These are phyloP conservation scores for Triops longicaudatus DNA, from an alignment of 1,140 invertebrate genomes.

Conservation along the genomic window DNA sequence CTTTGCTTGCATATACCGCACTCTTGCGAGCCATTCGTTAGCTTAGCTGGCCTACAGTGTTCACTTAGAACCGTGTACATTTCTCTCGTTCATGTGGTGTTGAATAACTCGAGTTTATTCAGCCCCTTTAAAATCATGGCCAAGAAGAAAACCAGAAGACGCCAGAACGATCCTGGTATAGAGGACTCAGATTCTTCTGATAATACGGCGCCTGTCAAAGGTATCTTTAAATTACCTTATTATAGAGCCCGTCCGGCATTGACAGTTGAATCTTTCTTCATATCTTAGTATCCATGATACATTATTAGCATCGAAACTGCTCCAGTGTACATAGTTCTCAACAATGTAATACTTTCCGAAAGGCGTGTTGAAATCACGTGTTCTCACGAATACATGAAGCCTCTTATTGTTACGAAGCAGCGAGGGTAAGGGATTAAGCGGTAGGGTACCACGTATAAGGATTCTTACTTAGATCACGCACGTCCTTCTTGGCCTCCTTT, in stretches of 20 bases:
- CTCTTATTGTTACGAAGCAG: not conserved
- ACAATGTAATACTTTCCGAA: not conserved
- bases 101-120: too few relatives aligned
- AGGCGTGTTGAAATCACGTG: not conserved
- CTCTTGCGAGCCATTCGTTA: too few relatives aligned
- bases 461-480: not conserved
- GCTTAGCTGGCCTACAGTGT: too few relatives aligned
- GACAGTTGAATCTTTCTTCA: not conserved
- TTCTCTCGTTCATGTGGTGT: too few relatives aligned
- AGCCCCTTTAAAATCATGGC: not conserved
- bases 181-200: conserved; percentile 1
- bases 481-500: not conserved
- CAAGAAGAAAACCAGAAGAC: conserved; percentile 20
- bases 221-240: not conserved
- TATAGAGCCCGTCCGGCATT: too few relatives aligned
- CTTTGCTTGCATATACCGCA: too few relatives aligned
- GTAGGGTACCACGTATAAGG: not conserved
- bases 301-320: too few relatives aligned
- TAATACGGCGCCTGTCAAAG: not conserved
- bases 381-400: not conserved
- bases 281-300: not conserved
- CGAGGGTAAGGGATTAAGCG: not conserved
- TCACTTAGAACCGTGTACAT: too few relatives aligned
- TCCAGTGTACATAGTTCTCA: not conserved
- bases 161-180: conserved; percentile 11